These are phyloP conservation scores for Rissa tridactyla DNA, from an alignment of 2,113 vertebrate species.

Conservation along the genomic window DNA sequence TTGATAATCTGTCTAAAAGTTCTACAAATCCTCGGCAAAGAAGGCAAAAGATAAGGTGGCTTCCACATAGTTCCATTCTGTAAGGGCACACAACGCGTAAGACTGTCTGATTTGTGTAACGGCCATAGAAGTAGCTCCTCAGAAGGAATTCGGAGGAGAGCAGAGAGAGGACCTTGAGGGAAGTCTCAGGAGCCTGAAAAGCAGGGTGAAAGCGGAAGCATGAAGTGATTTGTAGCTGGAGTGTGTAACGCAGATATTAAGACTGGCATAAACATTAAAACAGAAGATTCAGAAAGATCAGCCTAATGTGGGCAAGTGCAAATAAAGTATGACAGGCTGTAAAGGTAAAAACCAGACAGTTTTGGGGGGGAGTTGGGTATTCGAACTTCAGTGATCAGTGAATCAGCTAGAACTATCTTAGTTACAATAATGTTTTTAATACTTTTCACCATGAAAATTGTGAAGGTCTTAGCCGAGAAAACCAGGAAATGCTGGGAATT, in stretches of 20 bases:
- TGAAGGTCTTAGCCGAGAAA: neutral
- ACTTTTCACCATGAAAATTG: neutral
- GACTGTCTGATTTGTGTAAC: too few species aligned
- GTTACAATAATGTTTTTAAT: neutral
- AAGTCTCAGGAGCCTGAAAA: neutral
- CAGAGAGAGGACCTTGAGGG: neutral
- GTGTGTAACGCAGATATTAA: neutral
- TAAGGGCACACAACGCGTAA: too few species aligned
- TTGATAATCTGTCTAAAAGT: neutral
- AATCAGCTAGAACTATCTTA: neutral
- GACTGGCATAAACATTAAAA: neutral
- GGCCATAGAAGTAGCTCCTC: neutral
- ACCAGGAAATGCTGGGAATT: neutral
- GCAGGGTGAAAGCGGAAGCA: neutral
- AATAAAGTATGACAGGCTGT: neutral
- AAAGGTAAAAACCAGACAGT: neutral
- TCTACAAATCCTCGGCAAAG: neutral
- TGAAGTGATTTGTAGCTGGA: neutral
- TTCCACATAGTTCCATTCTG: neutral
- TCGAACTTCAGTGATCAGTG: neutral
- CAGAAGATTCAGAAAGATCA: neutral
- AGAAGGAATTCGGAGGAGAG: neutral
- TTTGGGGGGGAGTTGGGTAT: too few species aligned
- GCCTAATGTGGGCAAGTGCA: neutral
- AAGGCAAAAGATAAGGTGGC: neutral